phyloP scores from a whole-genome alignment of 2,113 vertebrate species.

The Rhynchopsitta pachyrhyncha region DNA sequence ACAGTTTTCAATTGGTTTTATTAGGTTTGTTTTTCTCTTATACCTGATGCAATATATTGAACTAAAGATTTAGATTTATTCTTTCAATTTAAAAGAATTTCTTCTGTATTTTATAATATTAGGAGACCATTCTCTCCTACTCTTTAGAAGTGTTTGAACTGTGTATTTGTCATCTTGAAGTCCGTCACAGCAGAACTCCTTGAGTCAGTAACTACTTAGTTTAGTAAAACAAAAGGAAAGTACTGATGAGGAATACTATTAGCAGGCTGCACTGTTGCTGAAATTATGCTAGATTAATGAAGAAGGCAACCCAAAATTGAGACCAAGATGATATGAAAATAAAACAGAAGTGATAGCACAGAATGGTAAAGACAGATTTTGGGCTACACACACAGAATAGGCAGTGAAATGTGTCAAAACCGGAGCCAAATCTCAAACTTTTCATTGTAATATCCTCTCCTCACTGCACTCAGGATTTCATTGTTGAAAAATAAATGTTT shows the following conservation, averaged over 20 bases:
- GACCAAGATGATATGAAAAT: not conserved
- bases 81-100: not conserved
- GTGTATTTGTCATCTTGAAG: not conserved
- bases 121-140: not conserved
- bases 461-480: not conserved
- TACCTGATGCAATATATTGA: not conserved
- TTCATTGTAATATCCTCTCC: not conserved
- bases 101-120: not conserved
- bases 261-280: not conserved
- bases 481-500: not conserved
- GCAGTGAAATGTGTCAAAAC: not conserved
- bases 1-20: not conserved
- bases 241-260: not conserved
- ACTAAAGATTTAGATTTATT: not conserved
- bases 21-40: not conserved
- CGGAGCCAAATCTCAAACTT: not conserved
- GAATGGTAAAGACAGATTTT: not conserved
- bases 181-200: not conserved
- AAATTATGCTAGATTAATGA: not conserved
- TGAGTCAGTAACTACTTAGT: not conserved
- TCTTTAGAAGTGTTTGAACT: not conserved
- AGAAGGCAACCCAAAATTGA: not conserved
- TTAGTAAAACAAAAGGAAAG: not conserved
- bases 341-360: not conserved
- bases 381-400: not conserved